Evolutionary conservation across 2,113 vertebrate species (phyloP).

Genomic region (Athene cunicularia): DNA sequence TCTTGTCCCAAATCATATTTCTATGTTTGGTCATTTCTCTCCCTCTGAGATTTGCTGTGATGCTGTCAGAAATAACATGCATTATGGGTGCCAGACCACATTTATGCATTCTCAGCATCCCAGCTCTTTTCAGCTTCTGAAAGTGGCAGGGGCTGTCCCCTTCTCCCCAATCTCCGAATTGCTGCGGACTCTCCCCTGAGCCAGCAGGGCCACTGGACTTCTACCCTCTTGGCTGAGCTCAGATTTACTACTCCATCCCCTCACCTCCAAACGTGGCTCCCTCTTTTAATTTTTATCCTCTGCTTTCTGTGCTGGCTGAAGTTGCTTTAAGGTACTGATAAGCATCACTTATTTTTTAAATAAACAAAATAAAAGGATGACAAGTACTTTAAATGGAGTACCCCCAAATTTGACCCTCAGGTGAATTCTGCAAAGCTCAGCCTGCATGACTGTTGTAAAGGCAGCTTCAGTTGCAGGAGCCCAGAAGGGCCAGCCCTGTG

Average conservation of each 20-base stretch:
- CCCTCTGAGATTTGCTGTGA: neutral
- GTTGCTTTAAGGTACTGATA: neutral
- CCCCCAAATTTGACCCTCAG: neutral
- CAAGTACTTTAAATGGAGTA: neutral
- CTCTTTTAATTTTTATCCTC: neutral
- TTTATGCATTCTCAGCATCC: neutral
- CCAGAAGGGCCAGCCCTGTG: neutral
- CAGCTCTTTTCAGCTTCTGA: neutral
- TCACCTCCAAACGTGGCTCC: neutral
- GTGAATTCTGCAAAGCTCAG: neutral
- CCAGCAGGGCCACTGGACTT: neutral
- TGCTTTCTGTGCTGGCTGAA: neutral
- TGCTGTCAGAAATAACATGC: neutral
- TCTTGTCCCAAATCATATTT: neutral
- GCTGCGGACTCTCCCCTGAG: rapidly evolving
- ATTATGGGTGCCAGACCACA: neutral
- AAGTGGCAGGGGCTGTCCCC: neutral
- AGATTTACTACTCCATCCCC: neutral
- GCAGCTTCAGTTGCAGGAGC: neutral
- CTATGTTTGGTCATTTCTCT: neutral
- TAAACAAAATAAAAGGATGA: neutral
- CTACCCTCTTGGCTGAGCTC: neutral
- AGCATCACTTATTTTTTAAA: neutral
- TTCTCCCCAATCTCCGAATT: neutral
- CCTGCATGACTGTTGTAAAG: neutral